phyloP scores from a whole-genome alignment of 2,888 invertebrate genomes.

The Macropis europaea region DNA sequence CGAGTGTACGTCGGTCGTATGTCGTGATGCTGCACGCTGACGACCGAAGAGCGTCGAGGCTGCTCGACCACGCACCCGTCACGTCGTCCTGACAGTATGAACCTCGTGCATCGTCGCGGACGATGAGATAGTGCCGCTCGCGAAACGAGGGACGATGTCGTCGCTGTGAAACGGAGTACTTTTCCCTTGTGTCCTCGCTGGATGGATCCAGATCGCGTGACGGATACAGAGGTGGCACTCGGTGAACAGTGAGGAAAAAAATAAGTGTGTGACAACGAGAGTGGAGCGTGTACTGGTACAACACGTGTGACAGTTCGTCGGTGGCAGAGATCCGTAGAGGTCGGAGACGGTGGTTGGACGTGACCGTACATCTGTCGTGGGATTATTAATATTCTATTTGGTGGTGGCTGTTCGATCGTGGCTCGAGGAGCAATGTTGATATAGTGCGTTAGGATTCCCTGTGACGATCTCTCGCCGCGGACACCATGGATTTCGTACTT shows the following conservation, averaged over 20 bases:
- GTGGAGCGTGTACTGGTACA: constrained; percentile 38
- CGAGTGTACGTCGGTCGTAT: constrained; percentile 26
- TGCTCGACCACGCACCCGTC: constrained; percentile 49
- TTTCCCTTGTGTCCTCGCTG: not conserved
- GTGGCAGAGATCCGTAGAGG: constrained; percentile 3
- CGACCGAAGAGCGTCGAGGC: constrained; percentile 51
- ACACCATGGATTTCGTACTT: constrained; percentile 52
- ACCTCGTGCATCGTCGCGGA: constrained; percentile 50
- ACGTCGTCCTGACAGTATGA: constrained; percentile 62
- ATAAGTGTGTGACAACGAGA: constrained; percentile 21
- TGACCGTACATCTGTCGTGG: not conserved
- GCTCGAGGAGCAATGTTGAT: constrained; percentile 33
- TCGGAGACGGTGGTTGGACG: constrained; percentile 13
- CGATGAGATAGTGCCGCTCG: constrained; percentile 36
- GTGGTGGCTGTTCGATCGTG: constrained; percentile 20
- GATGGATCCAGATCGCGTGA: constrained; percentile 40
- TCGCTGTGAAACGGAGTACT: constrained; percentile 40
- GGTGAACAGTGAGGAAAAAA: constrained; percentile 28
- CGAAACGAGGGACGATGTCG: constrained; percentile 42
- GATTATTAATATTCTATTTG: constrained; percentile 5
- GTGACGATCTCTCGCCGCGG: constrained; percentile 43
- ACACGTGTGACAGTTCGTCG: constrained; percentile 58
- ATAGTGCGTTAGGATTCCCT: constrained; percentile 34
- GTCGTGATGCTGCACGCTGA: constrained; percentile 59
- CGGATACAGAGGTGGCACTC: constrained; percentile 9